A percentile compares a stretch with the other conserved stretches of the same genome.
phyloP scores from a whole-genome alignment of 1,140 invertebrate genomes.

The Achroia grisella region DNA sequence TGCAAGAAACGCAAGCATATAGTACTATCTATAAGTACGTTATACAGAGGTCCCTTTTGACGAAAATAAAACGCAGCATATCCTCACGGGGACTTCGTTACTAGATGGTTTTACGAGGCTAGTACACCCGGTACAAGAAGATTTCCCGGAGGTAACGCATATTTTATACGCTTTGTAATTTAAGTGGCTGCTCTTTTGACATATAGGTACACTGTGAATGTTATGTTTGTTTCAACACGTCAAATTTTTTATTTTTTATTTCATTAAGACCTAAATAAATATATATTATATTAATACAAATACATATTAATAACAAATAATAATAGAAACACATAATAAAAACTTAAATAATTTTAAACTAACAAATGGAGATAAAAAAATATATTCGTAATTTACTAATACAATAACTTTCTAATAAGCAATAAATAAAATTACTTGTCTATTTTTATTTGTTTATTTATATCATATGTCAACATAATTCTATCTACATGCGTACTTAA shows the following conservation, averaged over 20 bases:
- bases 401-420: too few relatives aligned
- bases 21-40: slow-evolving; percentile 4
- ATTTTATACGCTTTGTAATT: slow-evolving; percentile 54
- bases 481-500: too few relatives aligned
- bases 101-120: slow-evolving; percentile 50
- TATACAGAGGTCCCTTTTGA: slow-evolving; percentile 23
- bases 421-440: too few relatives aligned
- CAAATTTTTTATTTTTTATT: background rate
- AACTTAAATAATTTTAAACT: too few relatives aligned
- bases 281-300: too few relatives aligned
- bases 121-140: slow-evolving; percentile 39
- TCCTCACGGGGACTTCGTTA: slow-evolving; percentile 37
- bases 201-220: slow-evolving; percentile 6
- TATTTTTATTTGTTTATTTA: too few relatives aligned
- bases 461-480: too few relatives aligned
- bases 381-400: too few relatives aligned
- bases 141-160: slow-evolving; percentile 56
- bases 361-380: too few relatives aligned
- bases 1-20: too few relatives aligned
- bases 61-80: slow-evolving; percentile 29
- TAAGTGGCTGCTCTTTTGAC: slow-evolving; percentile 48
- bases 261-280: background rate
- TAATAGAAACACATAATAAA: too few relatives aligned
- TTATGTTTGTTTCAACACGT: background rate
- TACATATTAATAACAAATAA: too few relatives aligned